Percentiles rank a stretch among this genome's conserved stretches.
Evolutionary conservation across 2,113 vertebrate species (phyloP).

Genomic region (Hemiscyllium ocellatum): DNA sequence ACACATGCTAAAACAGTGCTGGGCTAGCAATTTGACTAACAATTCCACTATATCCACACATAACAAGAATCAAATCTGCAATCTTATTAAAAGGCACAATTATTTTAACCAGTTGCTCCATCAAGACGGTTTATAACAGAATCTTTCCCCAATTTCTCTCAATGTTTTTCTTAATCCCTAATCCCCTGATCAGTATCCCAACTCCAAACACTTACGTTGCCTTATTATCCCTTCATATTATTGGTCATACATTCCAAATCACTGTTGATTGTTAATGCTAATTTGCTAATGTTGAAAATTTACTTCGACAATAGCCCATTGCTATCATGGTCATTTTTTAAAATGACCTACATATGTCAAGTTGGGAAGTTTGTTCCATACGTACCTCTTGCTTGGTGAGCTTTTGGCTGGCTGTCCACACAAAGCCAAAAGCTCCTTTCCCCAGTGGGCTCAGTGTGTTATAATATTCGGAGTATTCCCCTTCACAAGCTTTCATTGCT

Average conservation of each 20-base stretch:
- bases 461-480: constrained; percentile 71
- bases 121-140: not conserved
- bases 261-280: too few relatives aligned
- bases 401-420: constrained; percentile 73
- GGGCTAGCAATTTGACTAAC: not conserved
- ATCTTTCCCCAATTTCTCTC: not conserved
- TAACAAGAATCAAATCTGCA: not conserved
- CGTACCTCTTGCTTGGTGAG: constrained; percentile 66
- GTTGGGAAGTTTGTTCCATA: not conserved
- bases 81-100: not conserved
- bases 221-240: too few relatives aligned
- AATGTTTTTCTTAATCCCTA: not conserved
- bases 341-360: not conserved
- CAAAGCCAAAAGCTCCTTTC: constrained; percentile 85
- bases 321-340: not conserved
- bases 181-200: too few relatives aligned
- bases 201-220: too few relatives aligned
- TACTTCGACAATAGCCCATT: not conserved
- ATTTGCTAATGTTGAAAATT: not conserved
- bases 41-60: not conserved
- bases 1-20: too few relatives aligned
- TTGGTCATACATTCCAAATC: not conserved
- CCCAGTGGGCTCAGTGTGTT: constrained; percentile 67
- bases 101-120: not conserved
- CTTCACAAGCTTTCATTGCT: constrained; percentile 71